Evolutionary conservation across 2,797 vertebrate genomes (phyloP), one percentile per base, ranked within the genome.

Genomic region (Craterocephalus amniculus): DNA sequence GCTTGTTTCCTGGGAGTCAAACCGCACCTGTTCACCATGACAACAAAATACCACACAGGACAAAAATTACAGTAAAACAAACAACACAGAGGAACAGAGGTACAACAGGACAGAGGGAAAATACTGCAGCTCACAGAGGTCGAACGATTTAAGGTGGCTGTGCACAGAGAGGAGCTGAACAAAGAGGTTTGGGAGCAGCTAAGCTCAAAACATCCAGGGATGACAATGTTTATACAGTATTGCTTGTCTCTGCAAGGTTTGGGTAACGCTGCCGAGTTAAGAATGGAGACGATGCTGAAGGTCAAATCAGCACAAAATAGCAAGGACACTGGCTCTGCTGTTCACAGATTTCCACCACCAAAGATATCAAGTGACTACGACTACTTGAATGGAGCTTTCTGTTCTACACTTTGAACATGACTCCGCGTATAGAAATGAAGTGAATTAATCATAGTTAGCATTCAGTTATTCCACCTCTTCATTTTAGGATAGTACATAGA

Each of bases 241-340:
- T 72, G 78, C 80, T 74, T 56, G 49, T 72, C 64, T 81, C 66
- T 64, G 69, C 63, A 58, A 58, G 69, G 57, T 63, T 36, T 63
- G 45, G 58, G 54, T 70, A 58, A 58, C 57, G 72, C 76, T 80
- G 81, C 84, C 73, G 84, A 79, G 83, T 73, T 66, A 58, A 73
- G 63, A 79, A 80, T 67, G 62, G 9, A 63, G 68, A 76, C n/a
- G 74, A 76, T 63, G 65, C 38, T 27, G 58, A 16, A 63, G 74
- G 73, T 84, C 79, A 85, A 75, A 84, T 76, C 72, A 75, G 65
- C 79, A 83, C 60, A 83, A 87, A 83, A 75, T 24, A 70, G 58
- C 78, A 87, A 88, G 79, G 83, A 66, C 83, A 72, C 51, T 4
- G 63, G 16, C 56, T 64, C 78, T 70, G 58, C 14, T 55, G 68